Conservation (phyloP, 2,888 invertebrate genomes). For the Dynastes tityus region DNA sequence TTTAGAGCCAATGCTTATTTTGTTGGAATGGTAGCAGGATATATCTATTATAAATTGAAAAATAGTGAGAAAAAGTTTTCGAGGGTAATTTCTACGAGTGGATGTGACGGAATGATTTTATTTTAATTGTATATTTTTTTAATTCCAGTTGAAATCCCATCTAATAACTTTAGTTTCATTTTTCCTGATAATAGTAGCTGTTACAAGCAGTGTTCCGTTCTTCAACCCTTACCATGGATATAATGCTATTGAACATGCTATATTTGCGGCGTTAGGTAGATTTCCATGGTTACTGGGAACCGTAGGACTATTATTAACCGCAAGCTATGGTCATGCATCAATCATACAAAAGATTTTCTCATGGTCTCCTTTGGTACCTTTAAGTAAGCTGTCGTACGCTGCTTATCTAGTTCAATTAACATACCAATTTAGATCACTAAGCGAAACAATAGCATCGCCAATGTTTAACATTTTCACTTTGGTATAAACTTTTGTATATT, state of each 20-base stretch:
- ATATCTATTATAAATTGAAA: slow-evolving; percentile 68
- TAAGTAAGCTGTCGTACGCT: slow-evolving; percentile 76
- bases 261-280: slow-evolving; percentile 75
- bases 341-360: slow-evolving; percentile 69
- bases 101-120: too few relatives aligned
- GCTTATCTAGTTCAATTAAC: slow-evolving; percentile 75
- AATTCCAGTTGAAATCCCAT: slow-evolving; percentile 72
- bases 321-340: slow-evolving; percentile 71
- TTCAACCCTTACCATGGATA: slow-evolving; percentile 72
- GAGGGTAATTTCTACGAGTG: slow-evolving; percentile 62
- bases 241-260: slow-evolving; percentile 72
- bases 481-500: slow-evolving; percentile 62
- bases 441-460: slow-evolving; percentile 71
- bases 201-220: slow-evolving; percentile 72
- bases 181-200: slow-evolving; percentile 70
- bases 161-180: slow-evolving; percentile 69
- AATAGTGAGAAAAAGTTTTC: slow-evolving; percentile 62
- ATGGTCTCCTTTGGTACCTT: slow-evolving; percentile 75
- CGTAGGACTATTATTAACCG: slow-evolving; percentile 71
- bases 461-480: slow-evolving; percentile 66
- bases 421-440: slow-evolving; percentile 72
- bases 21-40: slow-evolving; percentile 75
- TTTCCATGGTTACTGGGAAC: slow-evolving; percentile 74
- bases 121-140: not conserved
- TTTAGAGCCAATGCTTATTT: slow-evolving; percentile 75